Evolutionary conservation across 2,888 invertebrate genomes (phyloP).

Genomic region (Cenopis cana): DNA sequence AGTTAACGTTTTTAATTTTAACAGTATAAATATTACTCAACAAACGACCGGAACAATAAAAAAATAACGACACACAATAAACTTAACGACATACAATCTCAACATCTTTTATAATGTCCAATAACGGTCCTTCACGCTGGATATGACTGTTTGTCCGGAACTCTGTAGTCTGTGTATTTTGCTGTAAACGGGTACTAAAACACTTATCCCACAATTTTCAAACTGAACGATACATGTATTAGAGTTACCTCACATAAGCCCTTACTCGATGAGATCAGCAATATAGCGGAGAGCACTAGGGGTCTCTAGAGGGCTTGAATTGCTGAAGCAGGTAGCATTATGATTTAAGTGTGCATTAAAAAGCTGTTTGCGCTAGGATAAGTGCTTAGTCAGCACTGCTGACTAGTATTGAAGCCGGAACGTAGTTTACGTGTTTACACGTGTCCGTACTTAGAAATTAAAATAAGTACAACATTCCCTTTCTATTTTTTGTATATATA

Average conservation of each 20-base stretch:
- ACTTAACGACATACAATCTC: constrained; percentile 1
- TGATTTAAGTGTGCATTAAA: constrained; percentile 20
- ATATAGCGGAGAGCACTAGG: background rate
- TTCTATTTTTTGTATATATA: background rate
- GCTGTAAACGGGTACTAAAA: constrained; percentile 12
- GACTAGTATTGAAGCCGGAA: constrained; percentile 5
- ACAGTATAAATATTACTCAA: too few species aligned
- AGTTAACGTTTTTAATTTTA: too few species aligned
- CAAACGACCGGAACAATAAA: constrained; percentile 7
- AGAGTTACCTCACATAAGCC: background rate
- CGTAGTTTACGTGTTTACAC: background rate
- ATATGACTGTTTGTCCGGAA: constrained; percentile 11
- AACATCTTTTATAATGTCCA: background rate
- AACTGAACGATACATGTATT: background rate
- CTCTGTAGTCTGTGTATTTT: background rate
- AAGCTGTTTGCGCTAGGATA: constrained; percentile 11
- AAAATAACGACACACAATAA: background rate
- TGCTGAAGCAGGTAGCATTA: constrained; percentile 21
- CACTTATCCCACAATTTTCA: background rate
- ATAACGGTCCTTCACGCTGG: constrained; percentile 12
- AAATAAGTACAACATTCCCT: background rate
- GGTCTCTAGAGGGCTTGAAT: background rate
- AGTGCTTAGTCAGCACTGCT: background rate
- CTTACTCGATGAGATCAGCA: background rate
- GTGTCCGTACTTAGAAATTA: background rate